Conservation (phyloP, 2,797 vertebrate species). For the Columba guinea region DNA sequence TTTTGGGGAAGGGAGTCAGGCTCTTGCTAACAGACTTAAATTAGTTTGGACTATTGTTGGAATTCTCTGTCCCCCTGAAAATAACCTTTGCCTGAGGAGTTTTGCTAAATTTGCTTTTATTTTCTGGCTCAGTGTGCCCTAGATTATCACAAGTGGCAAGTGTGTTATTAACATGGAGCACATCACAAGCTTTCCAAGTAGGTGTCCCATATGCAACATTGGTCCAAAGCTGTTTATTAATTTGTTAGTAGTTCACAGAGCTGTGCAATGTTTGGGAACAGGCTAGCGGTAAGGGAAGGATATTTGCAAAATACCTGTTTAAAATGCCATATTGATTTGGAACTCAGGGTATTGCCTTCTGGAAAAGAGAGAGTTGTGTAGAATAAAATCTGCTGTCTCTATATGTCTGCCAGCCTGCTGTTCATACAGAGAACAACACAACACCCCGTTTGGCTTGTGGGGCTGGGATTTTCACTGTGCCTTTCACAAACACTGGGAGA, state of each 20-base stretch:
- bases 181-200: neutral
- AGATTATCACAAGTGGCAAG: neutral
- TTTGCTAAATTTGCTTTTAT: neutral
- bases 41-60: neutral
- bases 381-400: neutral
- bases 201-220: neutral
- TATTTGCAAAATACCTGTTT: neutral
- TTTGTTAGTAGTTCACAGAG: neutral
- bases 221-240: neutral
- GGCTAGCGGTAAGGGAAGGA: rapidly evolving
- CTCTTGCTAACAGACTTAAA: neutral
- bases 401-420: neutral
- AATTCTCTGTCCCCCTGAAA: neutral
- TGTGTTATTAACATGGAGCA: neutral
- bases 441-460: neutral
- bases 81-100: neutral
- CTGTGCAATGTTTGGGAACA: neutral
- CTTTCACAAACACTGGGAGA: neutral
- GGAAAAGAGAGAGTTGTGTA: neutral
- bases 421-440: neutral
- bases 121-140: neutral
- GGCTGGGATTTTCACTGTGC: neutral
- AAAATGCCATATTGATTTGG: neutral
- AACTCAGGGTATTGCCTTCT: neutral
- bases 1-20: neutral